Base-by-base conservation (phyloP, 2,113 vertebrate genomes). In the Loxodonta africana region DNA sequence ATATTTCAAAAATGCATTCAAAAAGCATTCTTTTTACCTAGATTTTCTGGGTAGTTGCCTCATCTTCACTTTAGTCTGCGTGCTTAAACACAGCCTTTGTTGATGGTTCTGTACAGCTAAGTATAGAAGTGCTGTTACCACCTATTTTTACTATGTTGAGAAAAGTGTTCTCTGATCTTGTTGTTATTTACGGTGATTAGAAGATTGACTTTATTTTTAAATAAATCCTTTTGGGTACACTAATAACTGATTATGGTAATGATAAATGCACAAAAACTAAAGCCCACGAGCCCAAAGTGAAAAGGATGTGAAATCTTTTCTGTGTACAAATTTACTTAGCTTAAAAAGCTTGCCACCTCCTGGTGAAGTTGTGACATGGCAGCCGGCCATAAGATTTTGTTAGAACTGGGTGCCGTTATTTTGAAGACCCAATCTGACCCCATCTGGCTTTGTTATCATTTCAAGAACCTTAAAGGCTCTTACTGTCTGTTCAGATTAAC, bases 301-400 rank as follows among this genome's bases (percentile, higher is more conserved):
- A 87, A 93, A 95, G 53, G 8, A 53, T 41, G 7, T 51, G 62
- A 48, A 46, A 53, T 76, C 65, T 57, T 74, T n/a, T 23, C 65
- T 78, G 60, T n/a, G 57, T 60, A 67, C 17, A 8, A 71, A 83
- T 77, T 89, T 57, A 57, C 53, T 57, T 93, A 28, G 83, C 74
- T 85, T 89, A 15, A 94, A 94, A 92, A 78, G 74, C 14, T 33
- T 92, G 73, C 44, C 92, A 88, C 88, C 95, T 96, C 67, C 90
- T 90, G 97, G 92, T 90, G 8, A 0, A 51, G 2, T 82, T 1
- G 9, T 33, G 46, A 78, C 20, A 95, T 85, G 71, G 85, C 87
- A 69, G 17, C 62, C 60, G 48, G 69, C 87, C 26, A 73, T 10
- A 41, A 77, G n/a, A 63, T 82, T 69, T 46, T 41, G 82, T 6